A percentile compares a stretch with the other conserved stretches of the same genome.
Evolutionary conservation across 2,113 vertebrate genomes (phyloP).

Genomic region (Cairina moschata): DNA sequence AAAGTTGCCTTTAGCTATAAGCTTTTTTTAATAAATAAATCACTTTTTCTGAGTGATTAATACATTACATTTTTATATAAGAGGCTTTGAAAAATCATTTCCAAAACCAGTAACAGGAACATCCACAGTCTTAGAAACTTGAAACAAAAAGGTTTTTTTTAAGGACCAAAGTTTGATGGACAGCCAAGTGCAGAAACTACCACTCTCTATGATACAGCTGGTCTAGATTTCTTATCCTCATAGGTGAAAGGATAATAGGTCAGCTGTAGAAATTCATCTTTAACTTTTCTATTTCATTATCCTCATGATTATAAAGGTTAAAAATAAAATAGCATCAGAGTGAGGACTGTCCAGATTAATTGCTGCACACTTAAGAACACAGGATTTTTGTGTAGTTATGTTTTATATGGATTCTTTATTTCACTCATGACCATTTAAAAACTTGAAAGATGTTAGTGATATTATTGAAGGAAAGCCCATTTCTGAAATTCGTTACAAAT

Average conservation of each 20-base stretch:
- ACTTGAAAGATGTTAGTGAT: not conserved
- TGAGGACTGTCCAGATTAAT: not conserved
- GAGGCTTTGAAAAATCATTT: not conserved
- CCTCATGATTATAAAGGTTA: not conserved
- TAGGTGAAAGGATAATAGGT: not conserved
- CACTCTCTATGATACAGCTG: not conserved
- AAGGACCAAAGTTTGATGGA: not conserved
- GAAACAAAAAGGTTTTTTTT: not conserved
- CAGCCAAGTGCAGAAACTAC: not conserved
- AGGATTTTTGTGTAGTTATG: not conserved
- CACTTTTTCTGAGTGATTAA: not conserved
- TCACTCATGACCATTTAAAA: not conserved
- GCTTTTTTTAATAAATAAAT: not conserved
- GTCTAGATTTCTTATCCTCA: not conserved
- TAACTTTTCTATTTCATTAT: not conserved
- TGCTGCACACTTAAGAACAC: not conserved
- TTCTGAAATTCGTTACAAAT: not conserved
- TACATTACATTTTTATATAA: not conserved
- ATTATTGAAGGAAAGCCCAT: not conserved
- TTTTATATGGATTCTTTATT: not conserved
- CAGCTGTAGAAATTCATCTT: slow-evolving; percentile 1
- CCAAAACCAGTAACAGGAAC: not conserved
- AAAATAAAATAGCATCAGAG: not conserved
- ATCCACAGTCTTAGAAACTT: not conserved
- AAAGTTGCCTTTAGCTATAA: not conserved